Evolutionary conservation across 2,888 invertebrate species (phyloP).

Genomic region (Drosophila peninsularis): DNA sequence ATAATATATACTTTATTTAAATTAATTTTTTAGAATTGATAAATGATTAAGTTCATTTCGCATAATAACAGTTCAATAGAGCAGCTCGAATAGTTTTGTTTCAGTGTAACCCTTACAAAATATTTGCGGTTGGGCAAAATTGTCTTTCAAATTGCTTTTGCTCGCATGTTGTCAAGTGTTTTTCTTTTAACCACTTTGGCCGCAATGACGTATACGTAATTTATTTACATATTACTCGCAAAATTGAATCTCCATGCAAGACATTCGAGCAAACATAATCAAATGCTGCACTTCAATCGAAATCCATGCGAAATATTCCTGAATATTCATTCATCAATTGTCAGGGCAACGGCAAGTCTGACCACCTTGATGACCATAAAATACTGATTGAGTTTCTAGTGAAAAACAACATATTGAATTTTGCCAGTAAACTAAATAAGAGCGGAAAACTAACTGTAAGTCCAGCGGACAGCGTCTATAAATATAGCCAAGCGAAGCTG

Average conservation of each 20-base stretch:
- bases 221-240: slow-evolving; percentile 30
- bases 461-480: slow-evolving; percentile 15
- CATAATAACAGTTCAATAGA: too few species aligned
- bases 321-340: slow-evolving; percentile 8
- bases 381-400: slow-evolving; percentile 21
- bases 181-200: slow-evolving; percentile 11
- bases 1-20: too few species aligned
- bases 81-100: not conserved
- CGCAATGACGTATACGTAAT: slow-evolving; percentile 41
- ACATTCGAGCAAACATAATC: slow-evolving; percentile 16
- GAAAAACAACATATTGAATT: slow-evolving; percentile 30
- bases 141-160: slow-evolving; percentile 65
- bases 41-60: too few species aligned
- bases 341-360: slow-evolving; percentile 12
- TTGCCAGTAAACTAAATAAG: not conserved
- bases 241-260: slow-evolving; percentile 42
- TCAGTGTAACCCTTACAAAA: slow-evolving; percentile 33
- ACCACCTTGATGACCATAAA: slow-evolving; percentile 12
- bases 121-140: slow-evolving; percentile 43
- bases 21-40: too few species aligned
- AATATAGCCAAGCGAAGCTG: slow-evolving; percentile 23
- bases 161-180: slow-evolving; percentile 41
- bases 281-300: slow-evolving; percentile 38
- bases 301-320: not conserved
- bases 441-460: slow-evolving; percentile 9